Percentiles rank a stretch among this genome's conserved stretches.
These are phyloP conservation scores for Ancistrus triradiatus DNA, from an alignment of 2,113 vertebrate genomes.

Conservation along the genomic window DNA sequence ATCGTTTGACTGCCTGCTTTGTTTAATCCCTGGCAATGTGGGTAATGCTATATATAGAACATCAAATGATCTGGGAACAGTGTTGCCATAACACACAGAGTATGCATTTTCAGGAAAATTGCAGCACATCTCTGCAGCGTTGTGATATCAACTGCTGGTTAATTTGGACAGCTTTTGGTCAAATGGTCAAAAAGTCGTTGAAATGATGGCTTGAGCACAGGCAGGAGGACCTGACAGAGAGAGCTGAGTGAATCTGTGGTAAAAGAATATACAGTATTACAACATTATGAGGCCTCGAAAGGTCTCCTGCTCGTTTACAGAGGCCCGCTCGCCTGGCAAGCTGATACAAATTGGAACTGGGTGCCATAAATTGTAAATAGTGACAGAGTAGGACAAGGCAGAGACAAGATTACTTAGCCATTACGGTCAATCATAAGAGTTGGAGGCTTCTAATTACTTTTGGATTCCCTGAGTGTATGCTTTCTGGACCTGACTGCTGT, in stretches of 20 bases:
- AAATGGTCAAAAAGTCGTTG: too few species aligned
- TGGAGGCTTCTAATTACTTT: constrained; percentile 49
- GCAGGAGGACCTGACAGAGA: constrained; percentile 8
- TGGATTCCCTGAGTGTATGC: constrained; percentile 36
- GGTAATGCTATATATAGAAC: too few species aligned
- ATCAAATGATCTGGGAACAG: too few species aligned
- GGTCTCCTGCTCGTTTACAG: constrained; percentile 23
- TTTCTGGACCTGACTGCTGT: constrained; percentile 43
- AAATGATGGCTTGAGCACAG: background rate
- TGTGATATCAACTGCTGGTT: too few species aligned
- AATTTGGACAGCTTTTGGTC: too few species aligned
- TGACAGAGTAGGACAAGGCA: constrained; percentile 66
- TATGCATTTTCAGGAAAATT: too few species aligned
- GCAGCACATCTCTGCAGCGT: too few species aligned
- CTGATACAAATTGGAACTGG: constrained; percentile 56
- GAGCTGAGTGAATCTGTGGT: constrained; percentile 21
- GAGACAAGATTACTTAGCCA: constrained; percentile 65
- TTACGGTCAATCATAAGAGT: constrained; percentile 51
- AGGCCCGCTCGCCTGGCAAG: constrained; percentile 34
- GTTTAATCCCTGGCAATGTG: too few species aligned
- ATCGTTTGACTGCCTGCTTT: too few species aligned
- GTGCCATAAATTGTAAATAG: constrained; percentile 60
- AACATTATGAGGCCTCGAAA: constrained; percentile 30
- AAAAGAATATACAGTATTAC: constrained; percentile 15
- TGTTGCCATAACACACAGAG: too few species aligned